phyloP scores from a whole-genome alignment of 2,797 vertebrate genomes.

The Rhabdomys pumilio region DNA sequence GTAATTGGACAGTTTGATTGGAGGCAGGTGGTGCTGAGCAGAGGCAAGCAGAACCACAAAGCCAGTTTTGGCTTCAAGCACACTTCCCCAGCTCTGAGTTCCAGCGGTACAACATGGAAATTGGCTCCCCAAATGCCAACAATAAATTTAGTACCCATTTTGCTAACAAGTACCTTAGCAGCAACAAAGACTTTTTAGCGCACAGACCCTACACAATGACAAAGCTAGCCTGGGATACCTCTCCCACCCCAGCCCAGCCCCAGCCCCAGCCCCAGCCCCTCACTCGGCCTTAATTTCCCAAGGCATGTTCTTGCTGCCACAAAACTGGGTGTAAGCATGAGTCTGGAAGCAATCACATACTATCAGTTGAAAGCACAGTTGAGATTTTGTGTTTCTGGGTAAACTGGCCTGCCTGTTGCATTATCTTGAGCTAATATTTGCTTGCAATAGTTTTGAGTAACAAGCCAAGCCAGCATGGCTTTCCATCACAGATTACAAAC shows the following conservation, averaged over 20 bases:
- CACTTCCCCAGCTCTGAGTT: conserved; percentile 86
- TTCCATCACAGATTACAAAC: background rate
- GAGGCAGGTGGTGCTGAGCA: conserved; percentile 89
- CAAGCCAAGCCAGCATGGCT: background rate
- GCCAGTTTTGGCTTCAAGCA: conserved; percentile 87
- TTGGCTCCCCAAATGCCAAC: conserved; percentile 81
- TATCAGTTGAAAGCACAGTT: background rate
- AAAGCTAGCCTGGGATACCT: conserved; percentile 9
- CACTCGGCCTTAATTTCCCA: background rate
- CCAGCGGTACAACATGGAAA: conserved; percentile 86
- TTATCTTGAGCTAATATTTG: conserved; percentile 71
- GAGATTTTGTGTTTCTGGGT: conserved; percentile 51
- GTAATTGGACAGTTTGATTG: conserved; percentile 91
- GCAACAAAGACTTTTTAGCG: conserved; percentile 63
- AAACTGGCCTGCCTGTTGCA: background rate
- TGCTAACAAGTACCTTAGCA: conserved; percentile 82
- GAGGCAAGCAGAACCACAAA: conserved; percentile 85
- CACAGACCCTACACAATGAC: background rate
- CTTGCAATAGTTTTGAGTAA: conserved; percentile 62
- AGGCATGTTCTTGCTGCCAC: background rate
- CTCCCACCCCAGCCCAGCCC: background rate
- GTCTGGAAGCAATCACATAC: background rate
- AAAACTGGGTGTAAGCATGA: background rate
- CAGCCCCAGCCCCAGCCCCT: background rate
- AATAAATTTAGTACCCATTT: conserved; percentile 86